Percentiles rank a stretch among this genome's conserved stretches.
These are phyloP conservation scores for Acanthurus tractus DNA, from an alignment of 2,797 vertebrate genomes.

Conservation along the genomic window DNA sequence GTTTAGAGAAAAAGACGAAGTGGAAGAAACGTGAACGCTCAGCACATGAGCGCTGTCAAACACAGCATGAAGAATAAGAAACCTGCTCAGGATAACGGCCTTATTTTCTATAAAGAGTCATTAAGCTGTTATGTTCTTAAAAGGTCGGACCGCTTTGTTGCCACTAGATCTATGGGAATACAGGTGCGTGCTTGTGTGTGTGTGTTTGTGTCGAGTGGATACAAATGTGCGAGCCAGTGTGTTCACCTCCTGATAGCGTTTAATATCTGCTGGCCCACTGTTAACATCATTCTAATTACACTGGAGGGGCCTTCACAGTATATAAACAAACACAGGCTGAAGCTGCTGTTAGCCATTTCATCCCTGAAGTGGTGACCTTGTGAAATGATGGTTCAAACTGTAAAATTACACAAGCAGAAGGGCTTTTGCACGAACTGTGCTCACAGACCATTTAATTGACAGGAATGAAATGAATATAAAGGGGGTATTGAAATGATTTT, in stretches of 20 bases:
- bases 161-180: conserved; percentile 40
- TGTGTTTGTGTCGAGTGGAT: conserved; percentile 14
- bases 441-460: not conserved
- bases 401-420: conserved; percentile 29
- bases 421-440: not conserved
- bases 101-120: conserved; percentile 34
- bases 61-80: conserved; percentile 21
- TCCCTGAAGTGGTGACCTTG: conserved; percentile 55
- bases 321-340: conserved; percentile 61
- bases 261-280: conserved; percentile 62
- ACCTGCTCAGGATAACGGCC: conserved; percentile 23
- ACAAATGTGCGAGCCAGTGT: conserved; percentile 24
- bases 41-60: not conserved
- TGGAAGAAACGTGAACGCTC: not conserved
- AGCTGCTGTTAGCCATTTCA: conserved; percentile 32
- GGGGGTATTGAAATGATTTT: not conserved
- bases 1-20: not conserved
- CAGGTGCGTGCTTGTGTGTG: conserved; percentile 43
- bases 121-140: conserved; percentile 61
- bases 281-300: conserved; percentile 73
- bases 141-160: conserved; percentile 70
- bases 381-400: conserved; percentile 26
- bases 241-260: conserved; percentile 52
- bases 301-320: conserved; percentile 54
- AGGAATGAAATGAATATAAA: conserved; percentile 5